A percentile compares a stretch with the other conserved stretches of the same genome.
Conservation (phyloP, 1,140 invertebrate genomes). For the Neodiprion virginianus region DNA sequence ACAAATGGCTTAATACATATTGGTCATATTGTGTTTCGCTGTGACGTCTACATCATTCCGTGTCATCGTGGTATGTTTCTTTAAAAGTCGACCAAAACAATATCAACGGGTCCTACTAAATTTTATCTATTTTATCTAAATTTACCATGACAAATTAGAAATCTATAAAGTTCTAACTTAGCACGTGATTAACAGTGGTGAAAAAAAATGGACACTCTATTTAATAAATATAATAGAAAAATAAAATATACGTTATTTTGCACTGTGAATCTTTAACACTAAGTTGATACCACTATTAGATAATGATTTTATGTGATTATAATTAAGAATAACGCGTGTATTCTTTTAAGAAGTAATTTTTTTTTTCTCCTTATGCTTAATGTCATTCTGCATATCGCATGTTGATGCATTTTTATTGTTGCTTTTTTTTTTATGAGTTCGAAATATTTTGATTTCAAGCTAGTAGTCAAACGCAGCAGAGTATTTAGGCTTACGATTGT, state of each 20-base stretch:
- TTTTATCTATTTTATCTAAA: background rate
- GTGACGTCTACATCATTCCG: no score
- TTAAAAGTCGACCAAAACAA: no score
- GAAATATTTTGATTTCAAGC: no score
- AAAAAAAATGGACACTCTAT: no score
- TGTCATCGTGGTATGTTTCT: no score
- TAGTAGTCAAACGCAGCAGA: no score
- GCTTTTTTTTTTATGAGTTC: background rate
- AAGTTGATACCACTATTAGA: background rate
- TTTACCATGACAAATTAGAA: background rate
- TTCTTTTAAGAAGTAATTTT: background rate
- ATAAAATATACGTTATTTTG: no score
- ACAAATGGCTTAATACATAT: no score
- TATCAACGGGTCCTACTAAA: no score
- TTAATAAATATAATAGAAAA: no score
- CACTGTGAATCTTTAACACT: background rate
- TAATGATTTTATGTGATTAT: background rate
- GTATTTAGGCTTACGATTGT: background rate
- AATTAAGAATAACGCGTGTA: background rate
- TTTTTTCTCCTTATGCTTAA: background rate
- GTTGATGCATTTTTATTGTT: background rate
- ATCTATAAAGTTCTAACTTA: background rate
- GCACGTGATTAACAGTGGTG: no score
- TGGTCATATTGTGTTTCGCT: no score
- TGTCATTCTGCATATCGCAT: background rate